Evolutionary conservation across 2,888 invertebrate species (phyloP).

Genomic region (Xestia rhomboidea): DNA sequence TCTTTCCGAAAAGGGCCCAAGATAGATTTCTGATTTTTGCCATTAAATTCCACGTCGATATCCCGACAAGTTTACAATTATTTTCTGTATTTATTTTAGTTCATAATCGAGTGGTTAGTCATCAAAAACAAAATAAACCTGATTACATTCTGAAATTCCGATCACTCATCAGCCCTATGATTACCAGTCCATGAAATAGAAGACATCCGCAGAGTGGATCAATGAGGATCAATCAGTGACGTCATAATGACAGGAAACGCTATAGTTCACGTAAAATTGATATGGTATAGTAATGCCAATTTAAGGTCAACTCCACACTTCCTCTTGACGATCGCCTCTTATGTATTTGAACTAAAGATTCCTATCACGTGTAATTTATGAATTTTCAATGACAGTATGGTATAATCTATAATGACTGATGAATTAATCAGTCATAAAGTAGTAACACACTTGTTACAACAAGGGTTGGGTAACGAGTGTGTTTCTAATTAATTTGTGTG

Average conservation of each 20-base stretch:
- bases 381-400: constrained; percentile 36
- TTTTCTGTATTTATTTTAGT: not conserved
- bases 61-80: not conserved
- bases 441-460: no score
- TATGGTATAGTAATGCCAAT: constrained; percentile 64
- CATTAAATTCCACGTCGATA: not conserved
- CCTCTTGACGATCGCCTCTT: constrained; percentile 58
- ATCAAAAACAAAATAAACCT: constrained; percentile 9
- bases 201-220: constrained; percentile 58
- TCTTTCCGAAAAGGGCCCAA: not conserved
- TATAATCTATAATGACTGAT: constrained; percentile 39
- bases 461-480: not conserved
- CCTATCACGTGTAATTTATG: constrained; percentile 34
- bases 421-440: no score
- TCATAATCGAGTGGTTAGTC: not conserved
- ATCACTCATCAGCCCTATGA: constrained; percentile 33
- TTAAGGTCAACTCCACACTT: constrained; percentile 73
- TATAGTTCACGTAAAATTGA: constrained; percentile 75
- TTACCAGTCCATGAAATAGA: constrained; percentile 52
- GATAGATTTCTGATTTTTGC: not conserved
- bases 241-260: constrained; percentile 82
- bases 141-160: constrained; percentile 20
- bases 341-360: constrained; percentile 35
- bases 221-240: constrained; percentile 55
- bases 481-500: constrained; percentile 1